Evolutionary conservation across 2,888 invertebrate genomes (phyloP).

Genomic region (Polia nebulosa): DNA sequence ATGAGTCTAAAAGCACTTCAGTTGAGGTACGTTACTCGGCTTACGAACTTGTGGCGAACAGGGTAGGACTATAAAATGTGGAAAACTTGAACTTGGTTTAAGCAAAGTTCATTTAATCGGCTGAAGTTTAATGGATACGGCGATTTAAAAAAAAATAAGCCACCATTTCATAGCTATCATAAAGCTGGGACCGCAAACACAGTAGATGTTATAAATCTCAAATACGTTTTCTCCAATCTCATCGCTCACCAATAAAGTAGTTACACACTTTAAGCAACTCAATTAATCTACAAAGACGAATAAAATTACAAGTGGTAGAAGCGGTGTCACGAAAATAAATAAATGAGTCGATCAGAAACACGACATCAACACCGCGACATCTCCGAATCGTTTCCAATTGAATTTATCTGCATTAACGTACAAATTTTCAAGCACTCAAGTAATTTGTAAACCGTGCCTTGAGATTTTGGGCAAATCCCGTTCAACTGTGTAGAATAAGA

Average conservation of each 20-base stretch:
- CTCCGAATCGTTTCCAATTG: conserved; percentile 55
- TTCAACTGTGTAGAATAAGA: conserved; percentile 53
- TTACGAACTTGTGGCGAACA: conserved; percentile 55
- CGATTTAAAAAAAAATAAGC: conserved; percentile 27
- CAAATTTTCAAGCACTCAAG: conserved; percentile 64
- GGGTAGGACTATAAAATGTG: conserved; percentile 54
- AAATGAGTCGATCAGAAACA: conserved; percentile 51
- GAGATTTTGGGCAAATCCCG: conserved; percentile 61
- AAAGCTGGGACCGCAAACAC: conserved; percentile 5
- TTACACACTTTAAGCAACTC: conserved; percentile 15
- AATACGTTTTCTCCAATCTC: conserved; percentile 14
- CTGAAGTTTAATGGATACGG: conserved; percentile 24
- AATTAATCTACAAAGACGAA: conserved; percentile 27
- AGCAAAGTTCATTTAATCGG: conserved; percentile 31
- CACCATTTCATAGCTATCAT: not conserved
- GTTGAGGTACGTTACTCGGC: conserved; percentile 64
- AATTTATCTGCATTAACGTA: conserved; percentile 60
- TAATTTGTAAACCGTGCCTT: conserved; percentile 66
- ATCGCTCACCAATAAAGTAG: conserved; percentile 14
- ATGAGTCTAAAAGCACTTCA: conserved; percentile 70
- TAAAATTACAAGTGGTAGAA: conserved; percentile 25
- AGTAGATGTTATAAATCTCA: conserved; percentile 6
- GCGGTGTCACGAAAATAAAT: conserved; percentile 44
- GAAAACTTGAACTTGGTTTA: conserved; percentile 40
- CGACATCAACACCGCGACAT: conserved; percentile 45